Percentiles rank a stretch among this genome's conserved stretches.
Evolutionary conservation across 1,140 invertebrate species (phyloP).

Genomic region (Forficula auricularia): DNA sequence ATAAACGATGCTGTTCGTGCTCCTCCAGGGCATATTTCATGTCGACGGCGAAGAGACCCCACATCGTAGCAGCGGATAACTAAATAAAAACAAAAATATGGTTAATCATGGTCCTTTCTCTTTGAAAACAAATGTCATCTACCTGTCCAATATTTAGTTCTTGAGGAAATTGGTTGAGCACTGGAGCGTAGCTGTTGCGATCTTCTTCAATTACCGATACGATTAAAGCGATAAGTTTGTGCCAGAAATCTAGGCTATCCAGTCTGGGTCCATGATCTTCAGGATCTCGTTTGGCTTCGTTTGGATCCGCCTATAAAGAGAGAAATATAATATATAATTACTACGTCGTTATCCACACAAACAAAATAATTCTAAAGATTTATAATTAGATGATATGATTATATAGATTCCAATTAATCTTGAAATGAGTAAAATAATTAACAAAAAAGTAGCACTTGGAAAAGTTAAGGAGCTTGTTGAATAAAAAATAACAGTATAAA

Average conservation of each 20-base stretch:
- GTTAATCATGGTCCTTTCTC: not conserved
- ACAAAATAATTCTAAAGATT: too few relatives aligned
- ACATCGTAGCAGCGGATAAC: slow-evolving; percentile 92
- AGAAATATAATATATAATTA: not conserved
- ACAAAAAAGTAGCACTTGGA: too few relatives aligned
- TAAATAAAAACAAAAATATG: slow-evolving; percentile 29
- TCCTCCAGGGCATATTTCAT: slow-evolving; percentile 97
- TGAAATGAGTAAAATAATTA: too few relatives aligned
- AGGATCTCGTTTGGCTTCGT: slow-evolving; percentile 66
- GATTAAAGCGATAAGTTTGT: slow-evolving; percentile 92
- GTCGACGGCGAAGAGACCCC: slow-evolving; percentile 91
- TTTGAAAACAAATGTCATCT: slow-evolving; percentile 10
- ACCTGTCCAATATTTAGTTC: slow-evolving; percentile 80
- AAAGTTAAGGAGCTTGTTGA: too few relatives aligned
- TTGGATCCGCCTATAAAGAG: slow-evolving; percentile 52
- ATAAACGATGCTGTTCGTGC: slow-evolving; percentile 85
- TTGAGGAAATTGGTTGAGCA: slow-evolving; percentile 92
- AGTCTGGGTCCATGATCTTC: slow-evolving; percentile 77
- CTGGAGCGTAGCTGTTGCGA: slow-evolving; percentile 93
- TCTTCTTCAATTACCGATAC: slow-evolving; percentile 98
- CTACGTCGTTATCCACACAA: not conserved
- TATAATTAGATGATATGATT: too few relatives aligned
- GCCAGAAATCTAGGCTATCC: slow-evolving; percentile 94
- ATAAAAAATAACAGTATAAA: too few relatives aligned
- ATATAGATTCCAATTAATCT: too few relatives aligned